These are phyloP conservation scores for Cheilosia vernalis DNA, from an alignment of 2,888 invertebrate species.

Conservation along the genomic window DNA sequence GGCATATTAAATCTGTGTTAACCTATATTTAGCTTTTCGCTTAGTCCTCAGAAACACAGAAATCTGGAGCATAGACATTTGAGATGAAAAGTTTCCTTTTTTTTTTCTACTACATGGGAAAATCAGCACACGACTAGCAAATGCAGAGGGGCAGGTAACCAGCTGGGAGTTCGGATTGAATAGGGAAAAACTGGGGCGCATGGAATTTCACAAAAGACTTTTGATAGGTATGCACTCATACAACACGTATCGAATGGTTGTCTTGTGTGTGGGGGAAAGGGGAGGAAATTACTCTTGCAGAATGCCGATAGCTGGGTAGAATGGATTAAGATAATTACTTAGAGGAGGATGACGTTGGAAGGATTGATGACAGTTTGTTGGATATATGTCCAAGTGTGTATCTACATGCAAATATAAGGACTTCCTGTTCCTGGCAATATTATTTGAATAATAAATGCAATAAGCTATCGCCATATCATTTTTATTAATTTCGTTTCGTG, in stretches of 20 bases:
- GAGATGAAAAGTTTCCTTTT: conserved; percentile 24
- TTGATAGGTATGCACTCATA: conserved; percentile 9
- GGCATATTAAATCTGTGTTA: conserved; percentile 62
- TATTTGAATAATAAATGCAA: conserved; percentile 9
- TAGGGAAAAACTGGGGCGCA: conserved; percentile 62
- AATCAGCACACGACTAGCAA: conserved; percentile 52
- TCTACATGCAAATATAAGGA: too few species aligned
- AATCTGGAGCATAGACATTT: conserved; percentile 65
- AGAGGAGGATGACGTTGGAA: conserved; percentile 11
- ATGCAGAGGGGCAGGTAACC: conserved; percentile 7
- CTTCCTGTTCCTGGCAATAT: neutral
- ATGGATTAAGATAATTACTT: conserved; percentile 62
- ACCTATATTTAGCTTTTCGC: conserved; percentile 45
- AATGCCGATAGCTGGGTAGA: conserved; percentile 24
- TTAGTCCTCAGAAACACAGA: conserved; percentile 32
- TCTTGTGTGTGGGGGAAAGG: conserved; percentile 10
- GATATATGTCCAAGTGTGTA: neutral
- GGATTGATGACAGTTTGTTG: conserved; percentile 27
- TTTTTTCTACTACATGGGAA: conserved; percentile 37
- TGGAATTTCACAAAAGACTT: conserved; percentile 52
- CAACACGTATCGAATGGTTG: conserved; percentile 27
- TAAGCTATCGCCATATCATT: conserved; percentile 5
- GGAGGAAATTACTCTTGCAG: conserved; percentile 16
- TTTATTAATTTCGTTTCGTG: neutral
- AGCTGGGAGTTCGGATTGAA: conserved; percentile 49